Conservation (phyloP, 2,797 vertebrate genomes). For the Toxotes lorentzi region DNA sequence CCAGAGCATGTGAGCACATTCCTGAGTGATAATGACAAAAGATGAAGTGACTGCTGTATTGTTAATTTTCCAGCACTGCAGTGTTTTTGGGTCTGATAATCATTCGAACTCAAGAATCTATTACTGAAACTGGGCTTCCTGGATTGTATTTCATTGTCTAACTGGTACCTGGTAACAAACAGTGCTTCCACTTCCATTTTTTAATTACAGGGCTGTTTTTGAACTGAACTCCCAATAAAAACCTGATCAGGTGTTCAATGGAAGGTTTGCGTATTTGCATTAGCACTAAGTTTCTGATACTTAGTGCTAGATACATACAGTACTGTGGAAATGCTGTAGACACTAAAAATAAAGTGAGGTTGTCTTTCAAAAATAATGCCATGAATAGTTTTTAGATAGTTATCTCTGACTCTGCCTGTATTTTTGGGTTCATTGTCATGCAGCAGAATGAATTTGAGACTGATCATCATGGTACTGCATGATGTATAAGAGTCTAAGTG, state of each 20-base stretch:
- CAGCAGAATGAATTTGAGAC: background rate
- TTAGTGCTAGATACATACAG: background rate
- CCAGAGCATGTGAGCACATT: too few relatives aligned
- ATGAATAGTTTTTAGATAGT: too few relatives aligned
- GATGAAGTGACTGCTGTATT: too few relatives aligned
- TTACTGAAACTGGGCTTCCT: too few relatives aligned
- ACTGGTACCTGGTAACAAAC: too few relatives aligned
- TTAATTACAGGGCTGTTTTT: background rate
- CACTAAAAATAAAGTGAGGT: background rate
- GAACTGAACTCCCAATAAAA: background rate
- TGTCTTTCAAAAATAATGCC: background rate
- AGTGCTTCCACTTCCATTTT: background rate
- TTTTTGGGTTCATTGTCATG: background rate
- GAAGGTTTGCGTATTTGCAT: background rate
- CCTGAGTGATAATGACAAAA: too few relatives aligned
- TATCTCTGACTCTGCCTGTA: background rate
- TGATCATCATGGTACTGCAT: background rate
- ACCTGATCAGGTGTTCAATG: background rate
- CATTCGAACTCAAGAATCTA: too few relatives aligned
- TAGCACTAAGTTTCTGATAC: conserved; percentile 1
- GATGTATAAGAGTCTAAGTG: background rate
- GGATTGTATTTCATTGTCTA: too few relatives aligned
- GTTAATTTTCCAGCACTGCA: too few relatives aligned
- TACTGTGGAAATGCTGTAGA: background rate
- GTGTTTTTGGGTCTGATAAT: too few relatives aligned